Conservation (phyloP, 2,797 vertebrate genomes). For the Oreochromis grahami region DNA sequence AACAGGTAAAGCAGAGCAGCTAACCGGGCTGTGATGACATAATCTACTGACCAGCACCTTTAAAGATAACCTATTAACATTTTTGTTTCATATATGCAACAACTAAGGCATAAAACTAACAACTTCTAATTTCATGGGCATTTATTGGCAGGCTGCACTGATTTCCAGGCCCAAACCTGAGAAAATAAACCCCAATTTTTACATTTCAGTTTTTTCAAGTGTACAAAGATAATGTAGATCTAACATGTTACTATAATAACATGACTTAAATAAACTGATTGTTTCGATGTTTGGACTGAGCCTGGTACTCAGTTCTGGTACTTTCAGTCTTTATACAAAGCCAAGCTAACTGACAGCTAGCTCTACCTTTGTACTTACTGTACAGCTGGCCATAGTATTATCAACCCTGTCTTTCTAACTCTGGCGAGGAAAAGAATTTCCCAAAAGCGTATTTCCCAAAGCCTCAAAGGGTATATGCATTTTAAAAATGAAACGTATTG, state of each 20-base stretch:
- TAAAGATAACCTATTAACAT: background rate
- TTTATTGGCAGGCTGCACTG: background rate
- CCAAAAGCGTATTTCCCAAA: background rate
- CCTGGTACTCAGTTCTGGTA: background rate
- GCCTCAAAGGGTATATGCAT: constrained; percentile 1
- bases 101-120: background rate
- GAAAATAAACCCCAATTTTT: background rate
- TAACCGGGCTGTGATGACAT: background rate
- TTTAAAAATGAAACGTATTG: constrained; percentile 13
- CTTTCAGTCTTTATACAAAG: background rate
- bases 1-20: background rate
- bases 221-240: background rate
- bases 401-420: background rate
- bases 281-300: accelerated
- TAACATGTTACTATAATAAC: background rate
- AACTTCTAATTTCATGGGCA: background rate
- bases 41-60: background rate
- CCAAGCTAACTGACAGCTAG: background rate
- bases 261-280: background rate
- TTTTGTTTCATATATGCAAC: background rate
- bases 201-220: background rate
- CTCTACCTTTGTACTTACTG: background rate
- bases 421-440: background rate
- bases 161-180: background rate
- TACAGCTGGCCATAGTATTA: background rate